Base-by-base conservation (phyloP, 2,797 vertebrate species). In the Avahi laniger region DNA sequence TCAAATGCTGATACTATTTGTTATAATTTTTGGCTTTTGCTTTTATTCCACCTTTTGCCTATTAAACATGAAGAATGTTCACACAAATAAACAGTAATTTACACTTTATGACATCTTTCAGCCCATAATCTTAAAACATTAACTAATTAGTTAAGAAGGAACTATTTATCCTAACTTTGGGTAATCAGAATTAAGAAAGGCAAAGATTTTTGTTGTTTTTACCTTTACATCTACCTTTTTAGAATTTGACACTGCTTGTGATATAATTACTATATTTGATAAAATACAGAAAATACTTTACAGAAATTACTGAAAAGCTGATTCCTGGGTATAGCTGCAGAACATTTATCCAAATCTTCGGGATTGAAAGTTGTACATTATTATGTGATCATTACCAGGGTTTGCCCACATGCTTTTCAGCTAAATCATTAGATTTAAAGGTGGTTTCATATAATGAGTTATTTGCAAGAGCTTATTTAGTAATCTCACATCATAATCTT, bases 81-180 rank as follows among this genome's bases (percentile, higher is more conserved):
- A 78, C 10, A 70, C 2, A 91, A 81, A 91, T 69, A 43, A 91
- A 83, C 6, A 76, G 18, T 38, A 46, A 79, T 63, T 52, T 91
- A 52, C 17, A 89, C 30, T 82, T 95, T 46, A 57, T 1, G 41
- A 75, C 18, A 85, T 28, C 75, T 61, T 91, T 76, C 33, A 57
- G 48, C 8, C 43, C 33, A 81, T 5, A 38, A 38, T 75, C n/a
- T 85, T 86, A 89, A 83, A 75, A 57, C 15, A 86, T 70, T 86
- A 94, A 41, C n/a, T 69, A 59, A 94, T 73, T 95, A 81, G 88
- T 73, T 84, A 84, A 90, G 79, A 67, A 92, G 15, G 33, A 84
- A 52, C 30, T 75, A 52, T 52, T 83, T 70, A 72, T 59, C 24
- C 48, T 63, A 82, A 93, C 46, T 78, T 88, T 93, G 75, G 20